Percentiles rank a stretch among this genome's conserved stretches.
Evolutionary conservation across 1,140 invertebrate species (phyloP).

Genomic region (Sycophaga agraensis): DNA sequence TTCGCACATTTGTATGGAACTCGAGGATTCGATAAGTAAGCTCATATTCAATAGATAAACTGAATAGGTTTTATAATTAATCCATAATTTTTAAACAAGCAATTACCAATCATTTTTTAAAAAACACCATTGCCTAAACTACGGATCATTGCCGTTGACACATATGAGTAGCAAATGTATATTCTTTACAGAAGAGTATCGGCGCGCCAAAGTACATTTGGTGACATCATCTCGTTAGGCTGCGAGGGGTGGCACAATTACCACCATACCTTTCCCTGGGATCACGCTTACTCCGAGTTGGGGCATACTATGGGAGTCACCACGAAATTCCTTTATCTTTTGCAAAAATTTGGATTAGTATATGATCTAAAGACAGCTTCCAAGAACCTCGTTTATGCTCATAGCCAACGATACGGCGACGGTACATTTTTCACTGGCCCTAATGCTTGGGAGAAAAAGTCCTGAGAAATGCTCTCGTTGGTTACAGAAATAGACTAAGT

Average conservation of each 20-base stretch:
- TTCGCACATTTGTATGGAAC: conserved; percentile 69
- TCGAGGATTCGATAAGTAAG: conserved; percentile 67
- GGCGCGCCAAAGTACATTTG: conserved; percentile 63
- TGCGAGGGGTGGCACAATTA: conserved; percentile 96
- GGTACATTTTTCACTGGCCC: conserved; percentile 52
- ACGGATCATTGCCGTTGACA: too few species aligned
- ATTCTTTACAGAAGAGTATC: conserved; percentile 65
- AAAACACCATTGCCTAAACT: too few species aligned
- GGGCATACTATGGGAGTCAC: conserved; percentile 76
- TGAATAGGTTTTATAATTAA: conserved; percentile 11
- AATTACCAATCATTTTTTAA: too few species aligned
- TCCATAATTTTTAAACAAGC: background rate
- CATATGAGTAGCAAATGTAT: too few species aligned
- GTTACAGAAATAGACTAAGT: too few species aligned
- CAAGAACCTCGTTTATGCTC: conserved; percentile 64
- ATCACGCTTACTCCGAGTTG: conserved; percentile 84
- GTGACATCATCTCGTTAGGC: conserved; percentile 68
- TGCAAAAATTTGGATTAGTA: conserved; percentile 76
- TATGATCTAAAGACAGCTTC: conserved; percentile 82
- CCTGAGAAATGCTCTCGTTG: too few species aligned
- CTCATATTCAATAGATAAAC: too few species aligned
- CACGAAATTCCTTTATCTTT: conserved; percentile 77
- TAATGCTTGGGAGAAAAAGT: too few species aligned
- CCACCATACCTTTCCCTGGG: conserved; percentile 89
- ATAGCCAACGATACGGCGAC: conserved; percentile 71